Evolutionary conservation across 2,797 vertebrate species (phyloP), one percentile per base, ranked within the genome.

Genomic region (Epinephelus coioides): DNA sequence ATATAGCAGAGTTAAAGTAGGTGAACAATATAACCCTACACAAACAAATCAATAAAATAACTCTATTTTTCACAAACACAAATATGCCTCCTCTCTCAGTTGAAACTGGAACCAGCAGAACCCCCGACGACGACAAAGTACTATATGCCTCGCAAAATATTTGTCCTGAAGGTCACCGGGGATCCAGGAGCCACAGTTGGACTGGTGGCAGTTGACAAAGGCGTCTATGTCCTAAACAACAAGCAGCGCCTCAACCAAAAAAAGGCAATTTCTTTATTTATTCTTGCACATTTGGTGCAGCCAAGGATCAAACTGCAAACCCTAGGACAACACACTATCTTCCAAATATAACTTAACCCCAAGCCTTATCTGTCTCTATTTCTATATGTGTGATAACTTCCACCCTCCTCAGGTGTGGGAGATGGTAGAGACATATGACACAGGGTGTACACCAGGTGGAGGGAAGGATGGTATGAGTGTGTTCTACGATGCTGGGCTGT

Each of bases 181-280:
- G 94, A 96, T 80, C 84, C 91, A 0, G 90, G 54, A 0, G 95
- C 97, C 76, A 77, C 75, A 0, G 97, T 98, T 15, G 96, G 95
- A 8, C 90, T 98, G 69, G 95, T 98, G 69, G 97, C 95, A 0
- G 97, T 98, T 80, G 97, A 98, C 86, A 97, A 97, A 86, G 96
- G 92, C 0, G 94, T 97, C 84, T 97, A 92, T 0, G 92, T 96
- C 34, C 91, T 97, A 54, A 98, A 94, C 90, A 97, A 94, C 82
- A 96, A 96, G 87, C 92, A 96, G 83, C 95, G 86, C 8, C 71
- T 98, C 72, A 97, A 94, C 0, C 97, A 98, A 88, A 81, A 73
- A 21, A 96, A 95, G 95, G 97, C 93, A 30, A 17, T 79, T 9
- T 38, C 5, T 68, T 38, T 21, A 14, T 63, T 49, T 12, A 13